phyloP scores from a whole-genome alignment of 2,113 vertebrate genomes.

The Leptosomus discolor region DNA sequence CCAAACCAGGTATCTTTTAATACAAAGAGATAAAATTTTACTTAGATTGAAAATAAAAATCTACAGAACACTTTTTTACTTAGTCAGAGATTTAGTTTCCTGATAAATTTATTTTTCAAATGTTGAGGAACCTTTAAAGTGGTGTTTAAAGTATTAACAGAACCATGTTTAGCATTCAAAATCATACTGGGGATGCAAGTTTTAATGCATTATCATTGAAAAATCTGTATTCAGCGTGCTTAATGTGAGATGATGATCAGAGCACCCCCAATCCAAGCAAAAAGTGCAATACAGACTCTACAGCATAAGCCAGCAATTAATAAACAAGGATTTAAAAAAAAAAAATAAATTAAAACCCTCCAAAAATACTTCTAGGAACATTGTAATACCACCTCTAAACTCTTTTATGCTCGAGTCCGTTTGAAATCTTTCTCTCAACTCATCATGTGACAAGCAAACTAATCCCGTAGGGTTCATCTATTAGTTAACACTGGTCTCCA shows the following conservation, averaged over 20 bases:
- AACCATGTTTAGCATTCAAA: neutral
- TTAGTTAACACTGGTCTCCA: neutral
- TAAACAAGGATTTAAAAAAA: neutral
- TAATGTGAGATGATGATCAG: neutral
- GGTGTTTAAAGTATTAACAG: neutral
- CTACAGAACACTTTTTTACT: neutral
- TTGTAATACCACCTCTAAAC: neutral
- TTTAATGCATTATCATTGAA: neutral
- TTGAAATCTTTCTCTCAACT: neutral
- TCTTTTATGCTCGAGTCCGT: neutral
- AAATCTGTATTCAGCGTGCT: neutral
- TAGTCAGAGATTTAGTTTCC: neutral
- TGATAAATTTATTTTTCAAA: neutral
- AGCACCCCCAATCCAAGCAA: neutral
- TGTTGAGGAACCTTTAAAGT: neutral
- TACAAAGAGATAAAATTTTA: neutral
- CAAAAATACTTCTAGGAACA: neutral
- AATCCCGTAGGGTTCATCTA: neutral
- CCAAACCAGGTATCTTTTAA: neutral
- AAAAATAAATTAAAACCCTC: fast-evolving
- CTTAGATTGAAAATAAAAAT: neutral
- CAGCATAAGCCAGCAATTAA: neutral
- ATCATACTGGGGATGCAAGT: neutral
- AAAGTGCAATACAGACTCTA: neutral
- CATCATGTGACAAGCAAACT: neutral